These are phyloP conservation scores for Brachyrhaphis roseni DNA, from an alignment of 2,797 vertebrate species.

Conservation along the genomic window DNA sequence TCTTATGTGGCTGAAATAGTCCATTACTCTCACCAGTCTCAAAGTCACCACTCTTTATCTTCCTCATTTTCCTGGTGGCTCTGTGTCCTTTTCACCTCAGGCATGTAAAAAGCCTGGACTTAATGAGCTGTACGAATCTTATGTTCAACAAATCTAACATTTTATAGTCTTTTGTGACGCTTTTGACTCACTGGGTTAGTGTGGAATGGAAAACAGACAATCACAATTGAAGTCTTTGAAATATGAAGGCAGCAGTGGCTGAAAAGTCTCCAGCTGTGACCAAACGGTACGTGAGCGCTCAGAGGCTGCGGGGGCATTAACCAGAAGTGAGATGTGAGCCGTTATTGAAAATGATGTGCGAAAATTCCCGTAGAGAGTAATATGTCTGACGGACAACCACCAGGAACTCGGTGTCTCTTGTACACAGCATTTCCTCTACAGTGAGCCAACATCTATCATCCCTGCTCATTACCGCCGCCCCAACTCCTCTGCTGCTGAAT, in stretches of 20 bases:
- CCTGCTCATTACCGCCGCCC: neutral
- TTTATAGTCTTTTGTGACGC: neutral
- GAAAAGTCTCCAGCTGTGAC: neutral
- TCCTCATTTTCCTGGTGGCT: neutral
- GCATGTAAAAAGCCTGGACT: neutral
- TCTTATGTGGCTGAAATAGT: neutral
- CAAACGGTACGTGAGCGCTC: neutral
- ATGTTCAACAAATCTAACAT: too few species aligned
- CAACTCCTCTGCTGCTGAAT: too few species aligned
- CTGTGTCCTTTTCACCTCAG: neutral
- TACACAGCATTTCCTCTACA: neutral
- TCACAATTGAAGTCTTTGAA: neutral
- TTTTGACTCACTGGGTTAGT: neutral
- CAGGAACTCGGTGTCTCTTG: conserved; percentile 8
- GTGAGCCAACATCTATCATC: neutral
- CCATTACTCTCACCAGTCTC: neutral
- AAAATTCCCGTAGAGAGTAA: conserved; percentile 6
- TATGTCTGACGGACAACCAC: neutral
- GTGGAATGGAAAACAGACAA: neutral
- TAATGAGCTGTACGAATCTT: neutral
- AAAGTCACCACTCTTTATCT: neutral
- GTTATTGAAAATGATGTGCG: conserved; percentile 2
- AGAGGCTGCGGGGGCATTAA: neutral
- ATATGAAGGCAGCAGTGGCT: neutral
- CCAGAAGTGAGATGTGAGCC: neutral